A percentile compares a stretch with the other conserved stretches of the same genome.
phyloP scores from a whole-genome alignment of 2,113 vertebrate species.

The Gnathonemus echidnorhynchus region DNA sequence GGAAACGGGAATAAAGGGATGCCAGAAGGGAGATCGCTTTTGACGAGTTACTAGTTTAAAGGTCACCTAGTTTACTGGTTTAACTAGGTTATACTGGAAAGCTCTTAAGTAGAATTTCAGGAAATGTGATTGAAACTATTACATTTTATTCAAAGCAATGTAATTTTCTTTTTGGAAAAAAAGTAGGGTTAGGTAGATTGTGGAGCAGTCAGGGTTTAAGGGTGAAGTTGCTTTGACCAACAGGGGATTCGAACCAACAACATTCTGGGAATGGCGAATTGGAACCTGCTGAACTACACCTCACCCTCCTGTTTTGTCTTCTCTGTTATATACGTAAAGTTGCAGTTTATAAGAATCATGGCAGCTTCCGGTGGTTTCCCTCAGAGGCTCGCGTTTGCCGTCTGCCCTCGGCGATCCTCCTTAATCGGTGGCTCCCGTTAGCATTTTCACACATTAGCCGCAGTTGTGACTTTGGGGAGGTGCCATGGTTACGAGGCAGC shows the following conservation, averaged over 20 bases:
- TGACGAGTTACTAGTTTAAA: neutral
- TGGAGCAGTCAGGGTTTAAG: neutral
- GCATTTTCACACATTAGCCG: neutral
- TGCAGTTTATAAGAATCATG: no score
- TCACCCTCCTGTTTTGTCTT: neutral
- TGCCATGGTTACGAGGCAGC: neutral
- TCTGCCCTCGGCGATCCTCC: neutral
- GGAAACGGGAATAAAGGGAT: no score
- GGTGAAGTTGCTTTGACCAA: neutral
- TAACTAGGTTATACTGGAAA: neutral
- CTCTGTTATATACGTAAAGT: neutral
- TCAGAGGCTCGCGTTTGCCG: neutral
- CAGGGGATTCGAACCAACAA: neutral
- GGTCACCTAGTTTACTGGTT: neutral
- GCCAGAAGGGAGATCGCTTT: no score
- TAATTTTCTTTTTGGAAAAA: neutral
- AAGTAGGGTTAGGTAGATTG: neutral
- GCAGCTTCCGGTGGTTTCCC: neutral
- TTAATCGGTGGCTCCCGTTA: neutral
- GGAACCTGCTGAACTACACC: neutral
- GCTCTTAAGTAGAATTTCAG: neutral
- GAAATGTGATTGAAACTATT: neutral
- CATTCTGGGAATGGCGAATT: no score
- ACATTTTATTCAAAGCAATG: neutral
- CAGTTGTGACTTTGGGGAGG: neutral